phyloP scores from a whole-genome alignment of 2,888 invertebrate genomes.

The Dexiosoma caninum region DNA sequence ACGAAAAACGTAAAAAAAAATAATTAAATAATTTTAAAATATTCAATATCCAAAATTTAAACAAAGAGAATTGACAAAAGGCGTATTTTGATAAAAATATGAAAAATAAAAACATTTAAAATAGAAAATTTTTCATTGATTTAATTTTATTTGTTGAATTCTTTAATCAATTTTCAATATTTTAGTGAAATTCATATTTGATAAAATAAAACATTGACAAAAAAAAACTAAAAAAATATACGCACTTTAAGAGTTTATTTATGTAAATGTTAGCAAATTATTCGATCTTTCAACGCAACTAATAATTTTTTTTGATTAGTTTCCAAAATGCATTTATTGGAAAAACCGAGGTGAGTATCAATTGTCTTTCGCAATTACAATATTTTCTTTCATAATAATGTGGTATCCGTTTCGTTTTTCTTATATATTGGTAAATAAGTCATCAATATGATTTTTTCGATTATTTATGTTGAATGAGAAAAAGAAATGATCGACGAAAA shows the following conservation, averaged over 20 bases:
- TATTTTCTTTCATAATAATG: neutral
- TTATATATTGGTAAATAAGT: too few species aligned
- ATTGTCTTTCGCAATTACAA: neutral
- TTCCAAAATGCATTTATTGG: conserved; percentile 43
- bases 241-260: neutral
- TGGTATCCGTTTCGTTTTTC: too few species aligned
- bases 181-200: neutral
- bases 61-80: neutral
- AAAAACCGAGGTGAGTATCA: conserved; percentile 27
- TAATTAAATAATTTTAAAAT: neutral
- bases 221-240: neutral
- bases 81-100: neutral
- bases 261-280: neutral
- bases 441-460: too few species aligned
- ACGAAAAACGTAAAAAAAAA: conserved; percentile 3
- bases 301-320: neutral
- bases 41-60: conserved; percentile 1
- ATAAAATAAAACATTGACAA: neutral
- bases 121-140: too few species aligned
- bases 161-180: neutral
- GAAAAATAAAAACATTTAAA: neutral
- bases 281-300: neutral
- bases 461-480: too few species aligned
- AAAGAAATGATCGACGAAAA: too few species aligned
- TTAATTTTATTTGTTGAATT: neutral